phyloP scores from a whole-genome alignment of 2,113 vertebrate genomes.

The Dromiciops gliroides region DNA sequence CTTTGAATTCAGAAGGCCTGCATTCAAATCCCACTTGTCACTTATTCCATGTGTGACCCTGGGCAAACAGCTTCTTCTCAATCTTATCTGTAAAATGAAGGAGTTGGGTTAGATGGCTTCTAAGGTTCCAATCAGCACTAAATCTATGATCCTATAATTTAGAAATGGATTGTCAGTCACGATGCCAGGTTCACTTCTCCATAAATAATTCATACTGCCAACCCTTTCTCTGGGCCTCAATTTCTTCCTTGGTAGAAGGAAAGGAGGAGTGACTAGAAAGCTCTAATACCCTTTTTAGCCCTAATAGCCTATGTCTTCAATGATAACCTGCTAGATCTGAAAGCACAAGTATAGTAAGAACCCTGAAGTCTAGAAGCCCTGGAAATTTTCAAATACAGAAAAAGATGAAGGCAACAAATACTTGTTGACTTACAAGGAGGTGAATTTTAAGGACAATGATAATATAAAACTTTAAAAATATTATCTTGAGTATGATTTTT shows the following conservation, averaged over 20 bases:
- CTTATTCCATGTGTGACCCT: not conserved
- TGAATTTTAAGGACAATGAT: not conserved
- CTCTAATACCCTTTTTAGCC: not conserved
- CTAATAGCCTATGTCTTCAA: not conserved
- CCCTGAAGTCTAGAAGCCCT: not conserved
- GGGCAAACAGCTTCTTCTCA: not conserved
- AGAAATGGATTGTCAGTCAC: not conserved
- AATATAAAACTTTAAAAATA: not conserved
- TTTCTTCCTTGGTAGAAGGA: not conserved
- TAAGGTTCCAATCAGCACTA: not conserved
- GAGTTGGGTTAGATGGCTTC: not conserved
- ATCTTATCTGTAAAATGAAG: not conserved
- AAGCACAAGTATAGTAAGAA: not conserved
- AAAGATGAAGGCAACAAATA: not conserved
- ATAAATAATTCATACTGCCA: not conserved
- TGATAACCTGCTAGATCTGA: not conserved
- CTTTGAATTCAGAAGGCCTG: not conserved
- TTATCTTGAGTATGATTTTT: not conserved
- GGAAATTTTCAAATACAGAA: not conserved
- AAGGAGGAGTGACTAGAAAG: not conserved
- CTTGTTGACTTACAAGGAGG: not conserved
- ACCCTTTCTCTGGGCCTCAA: not conserved
- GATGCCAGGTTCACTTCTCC: not conserved
- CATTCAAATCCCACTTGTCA: not conserved
- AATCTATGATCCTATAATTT: not conserved